Conservation (phyloP, 2,797 vertebrate genomes). For the Garrulus glandarius region DNA sequence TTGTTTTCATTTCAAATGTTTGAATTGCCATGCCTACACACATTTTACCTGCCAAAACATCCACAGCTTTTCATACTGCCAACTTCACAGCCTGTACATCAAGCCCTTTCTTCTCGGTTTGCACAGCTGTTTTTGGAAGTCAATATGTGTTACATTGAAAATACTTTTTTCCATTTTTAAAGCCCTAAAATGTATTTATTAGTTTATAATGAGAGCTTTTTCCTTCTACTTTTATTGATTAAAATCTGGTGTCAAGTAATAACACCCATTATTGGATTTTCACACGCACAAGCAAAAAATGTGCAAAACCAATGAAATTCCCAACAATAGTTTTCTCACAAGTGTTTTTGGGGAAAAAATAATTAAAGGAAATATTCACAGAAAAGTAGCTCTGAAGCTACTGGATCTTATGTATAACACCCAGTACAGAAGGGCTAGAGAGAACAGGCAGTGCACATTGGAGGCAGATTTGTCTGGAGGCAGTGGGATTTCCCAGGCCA, state of each 20-base stretch:
- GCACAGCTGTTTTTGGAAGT: background rate
- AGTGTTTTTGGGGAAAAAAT: background rate
- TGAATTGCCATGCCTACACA: background rate
- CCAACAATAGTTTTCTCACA: background rate
- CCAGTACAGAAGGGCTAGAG: background rate
- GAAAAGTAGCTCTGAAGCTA: background rate
- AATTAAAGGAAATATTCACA: background rate
- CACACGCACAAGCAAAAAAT: background rate
- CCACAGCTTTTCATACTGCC: background rate
- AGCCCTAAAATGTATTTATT: background rate
- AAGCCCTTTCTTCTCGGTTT: background rate
- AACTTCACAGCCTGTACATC: background rate
- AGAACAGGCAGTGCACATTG: fast-evolving
- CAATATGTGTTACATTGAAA: background rate
- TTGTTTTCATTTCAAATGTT: background rate
- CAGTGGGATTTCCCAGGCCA: background rate
- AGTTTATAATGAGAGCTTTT: background rate
- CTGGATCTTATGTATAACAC: fast-evolving
- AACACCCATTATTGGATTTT: background rate
- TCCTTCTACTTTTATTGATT: background rate
- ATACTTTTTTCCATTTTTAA: background rate
- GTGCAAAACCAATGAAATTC: background rate
- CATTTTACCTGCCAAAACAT: background rate
- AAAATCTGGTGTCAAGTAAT: background rate
- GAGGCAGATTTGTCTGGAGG: background rate